Percentiles rank a stretch among this genome's conserved stretches.
These are phyloP conservation scores for Taenioides sp. DNA, from an alignment of 2,797 vertebrate genomes.

Conservation along the genomic window DNA sequence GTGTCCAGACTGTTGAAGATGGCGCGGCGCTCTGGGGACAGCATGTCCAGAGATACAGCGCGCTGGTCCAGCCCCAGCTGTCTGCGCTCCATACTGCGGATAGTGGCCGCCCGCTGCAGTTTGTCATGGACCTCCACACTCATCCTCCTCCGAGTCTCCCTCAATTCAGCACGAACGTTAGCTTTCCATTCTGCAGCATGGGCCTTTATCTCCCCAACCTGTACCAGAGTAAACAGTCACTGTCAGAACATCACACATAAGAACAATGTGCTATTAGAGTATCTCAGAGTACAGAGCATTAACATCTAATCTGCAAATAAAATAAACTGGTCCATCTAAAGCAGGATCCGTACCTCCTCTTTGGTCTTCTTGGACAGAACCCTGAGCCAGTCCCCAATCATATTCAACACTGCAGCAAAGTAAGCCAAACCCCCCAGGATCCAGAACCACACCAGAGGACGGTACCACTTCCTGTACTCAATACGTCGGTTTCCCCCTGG, in stretches of 20 bases:
- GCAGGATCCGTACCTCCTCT: constrained; percentile 85
- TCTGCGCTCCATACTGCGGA: constrained; percentile 96
- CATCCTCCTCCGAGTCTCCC: constrained; percentile 90
- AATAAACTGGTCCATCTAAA: neutral
- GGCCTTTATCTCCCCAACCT: constrained; percentile 97
- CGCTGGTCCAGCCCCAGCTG: constrained; percentile 94
- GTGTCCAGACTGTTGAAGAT: constrained; percentile 91
- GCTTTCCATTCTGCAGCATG: constrained; percentile 98
- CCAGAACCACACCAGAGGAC: constrained; percentile 98
- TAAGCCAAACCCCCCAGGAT: constrained; percentile 96
- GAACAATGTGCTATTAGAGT: neutral
- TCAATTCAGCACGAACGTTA: constrained; percentile 92
- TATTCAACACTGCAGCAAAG: constrained; percentile 97
- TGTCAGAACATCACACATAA: neutral
- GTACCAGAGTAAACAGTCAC: constrained; percentile 3
- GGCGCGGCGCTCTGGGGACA: constrained; percentile 93
- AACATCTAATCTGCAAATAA: neutral
- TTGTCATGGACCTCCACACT: constrained; percentile 97
- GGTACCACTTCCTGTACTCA: constrained; percentile 93
- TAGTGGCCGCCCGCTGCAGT: constrained; percentile 93
- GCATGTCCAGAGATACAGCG: constrained; percentile 94
- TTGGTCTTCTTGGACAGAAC: constrained; percentile 98
- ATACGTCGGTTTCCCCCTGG: constrained; percentile 89
- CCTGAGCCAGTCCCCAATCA: constrained; percentile 98
- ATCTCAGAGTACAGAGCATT: neutral